Base-by-base conservation (phyloP, 2,113 vertebrate genomes). In the Syngnathus floridae region DNA sequence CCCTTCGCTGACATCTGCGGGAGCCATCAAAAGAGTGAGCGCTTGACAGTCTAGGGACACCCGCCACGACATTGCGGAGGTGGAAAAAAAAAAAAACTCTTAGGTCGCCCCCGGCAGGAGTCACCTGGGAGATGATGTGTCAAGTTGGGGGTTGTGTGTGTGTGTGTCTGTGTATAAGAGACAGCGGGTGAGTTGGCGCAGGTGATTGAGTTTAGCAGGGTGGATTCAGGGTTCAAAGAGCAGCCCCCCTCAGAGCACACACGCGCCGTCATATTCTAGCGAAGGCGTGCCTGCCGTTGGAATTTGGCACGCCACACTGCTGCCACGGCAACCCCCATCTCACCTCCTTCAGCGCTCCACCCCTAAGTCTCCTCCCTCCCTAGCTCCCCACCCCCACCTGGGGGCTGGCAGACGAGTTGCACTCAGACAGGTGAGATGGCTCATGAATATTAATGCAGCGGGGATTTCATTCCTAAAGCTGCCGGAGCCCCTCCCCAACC, bases 381-480 rank as follows among this genome's bases (percentile, higher is more conserved):
- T 48, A 61, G 69, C 70, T 60, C 69, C 11, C 37, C 60, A 67
- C 67, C 48, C 37, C 69, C 64, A 61, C 66, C 64, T 48, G 48
- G 80, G 76, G 73, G 77, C 86, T 82, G 76, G 68, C 79, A 85
- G 84, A 88, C 86, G 85, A 87, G 85, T 84, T 64, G 78, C 63
- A 78, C 83, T 86, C 86, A 89, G 88, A 89, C 88, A 87, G 88
- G 88, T 89, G 88, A 89, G 85, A 86, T 88, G 85, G 82, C 81
- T 86, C 79, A 87, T 89, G 81, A 89, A 89, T 89, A 89, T 88
- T 86, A 82, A 89, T 88, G 83, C 1, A 0, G 17, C 81, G 88
- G 88, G 88, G 88, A 88, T 87, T 88, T 87, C 76, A 85, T 86
- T 83, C 71, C 81, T 82, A 72, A 70, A 71, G 77, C 80, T 62